Conservation (phyloP, 2,797 vertebrate species). For the Clarias fuscus region DNA sequence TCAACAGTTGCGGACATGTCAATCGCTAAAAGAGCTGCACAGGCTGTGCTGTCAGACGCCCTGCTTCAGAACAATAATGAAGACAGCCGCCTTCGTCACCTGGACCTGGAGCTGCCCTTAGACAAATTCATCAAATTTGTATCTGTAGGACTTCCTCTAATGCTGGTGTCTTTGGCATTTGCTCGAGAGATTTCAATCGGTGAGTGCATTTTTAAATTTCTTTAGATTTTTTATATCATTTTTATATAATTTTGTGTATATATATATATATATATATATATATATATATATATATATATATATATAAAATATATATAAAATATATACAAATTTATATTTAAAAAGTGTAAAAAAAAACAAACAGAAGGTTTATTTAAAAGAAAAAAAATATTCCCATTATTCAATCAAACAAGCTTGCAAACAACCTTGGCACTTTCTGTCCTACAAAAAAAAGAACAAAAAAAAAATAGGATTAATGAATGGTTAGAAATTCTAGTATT, state of each 20-base stretch:
- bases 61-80: slow-evolving; percentile 78
- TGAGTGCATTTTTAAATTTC: slow-evolving; percentile 61
- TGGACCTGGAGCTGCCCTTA: slow-evolving; percentile 89
- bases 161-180: slow-evolving; percentile 90
- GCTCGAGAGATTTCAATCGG: slow-evolving; percentile 89
- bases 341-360: neutral
- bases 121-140: slow-evolving; percentile 90
- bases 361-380: neutral
- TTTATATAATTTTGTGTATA: neutral
- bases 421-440: neutral
- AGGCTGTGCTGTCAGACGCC: slow-evolving; percentile 93
- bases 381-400: neutral
- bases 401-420: neutral
- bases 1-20: slow-evolving; percentile 79
- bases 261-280: no score
- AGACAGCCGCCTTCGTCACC: slow-evolving; percentile 71
- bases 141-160: slow-evolving; percentile 87
- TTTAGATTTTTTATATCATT: neutral
- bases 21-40: slow-evolving; percentile 85
- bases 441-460: neutral
- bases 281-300: no score
- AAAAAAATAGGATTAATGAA: neutral
- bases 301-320: no score
- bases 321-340: no score
- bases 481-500: neutral